A percentile compares a stretch with the other conserved stretches of the same genome.
Evolutionary conservation across 2,888 invertebrate genomes (phyloP).

Genomic region (Aphidius colemani): DNA sequence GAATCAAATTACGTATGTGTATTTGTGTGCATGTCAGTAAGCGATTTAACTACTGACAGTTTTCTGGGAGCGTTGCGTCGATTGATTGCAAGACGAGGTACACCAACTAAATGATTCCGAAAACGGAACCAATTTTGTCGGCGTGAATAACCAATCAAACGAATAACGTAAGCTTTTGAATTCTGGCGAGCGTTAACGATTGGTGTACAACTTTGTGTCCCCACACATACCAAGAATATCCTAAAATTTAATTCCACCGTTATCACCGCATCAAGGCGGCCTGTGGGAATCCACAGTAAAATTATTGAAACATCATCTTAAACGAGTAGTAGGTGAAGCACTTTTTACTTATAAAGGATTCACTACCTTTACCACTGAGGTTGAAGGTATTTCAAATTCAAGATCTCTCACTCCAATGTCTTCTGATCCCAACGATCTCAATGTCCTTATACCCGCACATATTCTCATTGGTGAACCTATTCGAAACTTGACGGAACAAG

Average conservation of each 20-base stretch:
- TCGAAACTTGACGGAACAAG: slow-evolving; percentile 18
- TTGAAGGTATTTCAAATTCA: slow-evolving; percentile 34
- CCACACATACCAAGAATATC: neutral
- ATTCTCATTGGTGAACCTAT: slow-evolving; percentile 23
- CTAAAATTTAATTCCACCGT: neutral
- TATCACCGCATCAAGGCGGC: slow-evolving; percentile 42
- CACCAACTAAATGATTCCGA: no score
- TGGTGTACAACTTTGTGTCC: no score
- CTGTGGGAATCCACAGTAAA: slow-evolving; percentile 46
- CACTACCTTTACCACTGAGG: slow-evolving; percentile 2
- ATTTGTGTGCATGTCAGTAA: slow-evolving; percentile 18
- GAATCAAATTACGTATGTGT: slow-evolving; percentile 17
- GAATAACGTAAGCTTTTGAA: no score
- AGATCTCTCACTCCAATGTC: slow-evolving; percentile 33
- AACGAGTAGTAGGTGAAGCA: slow-evolving; percentile 42
- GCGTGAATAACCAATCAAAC: no score
- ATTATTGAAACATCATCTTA: slow-evolving; percentile 43
- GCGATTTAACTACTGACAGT: neutral
- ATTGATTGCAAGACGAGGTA: no score
- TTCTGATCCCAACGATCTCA: slow-evolving; percentile 28
- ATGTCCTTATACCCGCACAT: slow-evolving; percentile 30
- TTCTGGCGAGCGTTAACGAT: no score
- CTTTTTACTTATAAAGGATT: slow-evolving; percentile 38
- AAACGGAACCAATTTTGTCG: no score
- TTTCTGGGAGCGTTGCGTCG: no score